Base-by-base conservation (phyloP, 2,797 vertebrate species). In the Xenops minutus region DNA sequence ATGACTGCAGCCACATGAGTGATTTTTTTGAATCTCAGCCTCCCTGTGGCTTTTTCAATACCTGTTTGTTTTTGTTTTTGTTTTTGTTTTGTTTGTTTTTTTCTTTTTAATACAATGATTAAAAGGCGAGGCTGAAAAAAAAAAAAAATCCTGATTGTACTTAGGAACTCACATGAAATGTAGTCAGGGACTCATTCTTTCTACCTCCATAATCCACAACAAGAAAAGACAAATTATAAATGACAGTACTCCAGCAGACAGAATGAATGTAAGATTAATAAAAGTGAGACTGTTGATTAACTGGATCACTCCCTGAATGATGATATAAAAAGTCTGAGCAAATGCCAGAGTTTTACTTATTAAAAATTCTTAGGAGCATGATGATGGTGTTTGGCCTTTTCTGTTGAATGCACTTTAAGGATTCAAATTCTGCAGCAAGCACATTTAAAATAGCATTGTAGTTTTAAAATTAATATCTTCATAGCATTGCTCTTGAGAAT, bases 381-480 rank as follows among this genome's bases (percentile, higher is more conserved):
- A 19, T 64, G 51, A 22, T 67, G 14, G 9, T 75, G 16, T 88
- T 88, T 0, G 9, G 44, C 12, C 44, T 92, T 78, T 86, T 82
- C 58, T 79, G 36, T 63, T 82, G 63, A 81, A 92, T 44, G 7
- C 37, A 44, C 18, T 91, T 89, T 72, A 84, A 67, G 27, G 46
- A 56, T 91, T 91, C 20, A 67, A 69, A 82, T 91, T 83, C 54
- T 78, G 54, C 27, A 81, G 21, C 37, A 77, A 89, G 29, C 9
- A 87, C 64, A 36, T 73, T 95, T 92, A 78, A 92, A 86, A 92
- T 48, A 95, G 16, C 41, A 79, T 10, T 88, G 36, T 56, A 62
- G 29, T 61, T 68, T 76, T 54, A 85, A 93, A 96, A 85, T 74
- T 30, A 73, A 59, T 20, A 71, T 83, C 61, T 62, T 83, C n/a